Evolutionary conservation across 2,888 invertebrate species (phyloP).

Genomic region (Ophonus ardosiacus): DNA sequence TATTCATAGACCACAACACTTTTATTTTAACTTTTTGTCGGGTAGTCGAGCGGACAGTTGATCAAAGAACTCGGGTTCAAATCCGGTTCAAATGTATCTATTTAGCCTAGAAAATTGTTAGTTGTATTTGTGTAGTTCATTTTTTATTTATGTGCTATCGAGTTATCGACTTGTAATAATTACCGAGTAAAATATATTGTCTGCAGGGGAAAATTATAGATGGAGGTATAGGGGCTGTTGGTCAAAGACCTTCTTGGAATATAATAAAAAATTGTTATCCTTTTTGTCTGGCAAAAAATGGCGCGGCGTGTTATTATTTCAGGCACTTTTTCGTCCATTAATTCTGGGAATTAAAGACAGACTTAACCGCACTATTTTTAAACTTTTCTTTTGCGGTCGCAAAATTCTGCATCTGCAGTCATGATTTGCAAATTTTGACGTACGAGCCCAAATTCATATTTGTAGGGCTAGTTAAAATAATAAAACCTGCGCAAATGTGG

Average conservation of each 20-base stretch:
- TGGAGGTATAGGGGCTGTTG: background rate
- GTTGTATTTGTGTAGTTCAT: background rate
- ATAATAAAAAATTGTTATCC: background rate
- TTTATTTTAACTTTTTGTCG: background rate
- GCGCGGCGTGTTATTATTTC: background rate
- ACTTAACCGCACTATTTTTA: background rate
- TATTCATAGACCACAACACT: background rate
- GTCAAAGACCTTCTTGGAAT: background rate
- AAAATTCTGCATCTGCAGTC: no score
- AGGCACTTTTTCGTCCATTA: background rate
- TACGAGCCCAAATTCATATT: no score
- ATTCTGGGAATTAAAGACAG: background rate
- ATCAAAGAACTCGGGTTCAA: background rate
- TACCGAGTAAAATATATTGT: no score
- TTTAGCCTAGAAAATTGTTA: background rate
- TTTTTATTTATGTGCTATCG: no score
- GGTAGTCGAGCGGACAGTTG: background rate
- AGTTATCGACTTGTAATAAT: no score
- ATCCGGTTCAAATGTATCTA: background rate
- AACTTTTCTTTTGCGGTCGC: background rate
- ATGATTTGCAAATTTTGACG: no score
- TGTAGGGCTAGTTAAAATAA: no score
- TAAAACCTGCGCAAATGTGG: no score
- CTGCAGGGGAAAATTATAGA: background rate
- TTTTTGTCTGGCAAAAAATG: background rate